phyloP scores from a whole-genome alignment of 2,797 vertebrate genomes.

The Galago senegalensis region DNA sequence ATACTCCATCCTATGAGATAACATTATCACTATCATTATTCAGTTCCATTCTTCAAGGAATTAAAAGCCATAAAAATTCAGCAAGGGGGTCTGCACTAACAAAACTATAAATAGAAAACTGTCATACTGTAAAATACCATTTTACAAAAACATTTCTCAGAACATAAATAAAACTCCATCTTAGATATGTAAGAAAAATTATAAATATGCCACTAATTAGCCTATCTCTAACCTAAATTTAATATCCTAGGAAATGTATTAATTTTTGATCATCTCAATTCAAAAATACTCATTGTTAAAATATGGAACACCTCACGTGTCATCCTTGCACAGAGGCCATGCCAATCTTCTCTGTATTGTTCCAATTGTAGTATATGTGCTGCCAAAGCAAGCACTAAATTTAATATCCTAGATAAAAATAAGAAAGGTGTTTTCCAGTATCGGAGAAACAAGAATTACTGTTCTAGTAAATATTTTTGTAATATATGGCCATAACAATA shows the following conservation, averaged over 20 bases:
- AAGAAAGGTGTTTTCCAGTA: background rate
- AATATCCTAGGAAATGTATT: background rate
- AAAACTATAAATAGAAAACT: background rate
- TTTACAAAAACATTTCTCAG: background rate
- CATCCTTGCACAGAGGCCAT: too few relatives aligned
- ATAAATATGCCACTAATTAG: background rate
- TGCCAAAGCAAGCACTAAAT: background rate
- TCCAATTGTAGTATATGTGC: too few relatives aligned
- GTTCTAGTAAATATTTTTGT: background rate
- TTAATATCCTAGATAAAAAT: background rate
- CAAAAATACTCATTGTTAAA: too few relatives aligned
- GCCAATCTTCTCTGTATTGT: too few relatives aligned
- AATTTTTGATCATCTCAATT: too few relatives aligned
- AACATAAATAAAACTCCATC: constrained; percentile 5
- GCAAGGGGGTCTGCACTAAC: background rate
- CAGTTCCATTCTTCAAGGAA: background rate
- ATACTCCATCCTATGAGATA: background rate
- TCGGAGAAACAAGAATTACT: background rate
- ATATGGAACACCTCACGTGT: too few relatives aligned
- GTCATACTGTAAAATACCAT: background rate
- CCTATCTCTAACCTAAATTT: background rate
- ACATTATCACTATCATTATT: background rate
- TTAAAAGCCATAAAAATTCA: background rate
- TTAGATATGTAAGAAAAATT: background rate
- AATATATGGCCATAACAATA: background rate